Base-by-base conservation (phyloP, 2,888 invertebrate species). In the Euzophera pinguis region DNA sequence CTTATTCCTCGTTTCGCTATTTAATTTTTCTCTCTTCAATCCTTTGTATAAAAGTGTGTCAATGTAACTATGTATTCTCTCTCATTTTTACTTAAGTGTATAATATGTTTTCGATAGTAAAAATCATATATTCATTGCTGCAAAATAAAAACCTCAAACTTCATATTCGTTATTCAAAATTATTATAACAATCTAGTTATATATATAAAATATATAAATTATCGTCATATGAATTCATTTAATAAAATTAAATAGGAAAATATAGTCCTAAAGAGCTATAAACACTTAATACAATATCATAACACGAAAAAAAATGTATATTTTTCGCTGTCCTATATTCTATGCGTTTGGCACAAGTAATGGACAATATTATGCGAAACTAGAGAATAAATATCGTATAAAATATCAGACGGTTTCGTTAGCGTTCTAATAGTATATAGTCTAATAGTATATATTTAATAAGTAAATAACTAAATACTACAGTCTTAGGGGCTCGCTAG, bases 351-450 rank as follows among this genome's bases (percentile, higher is more conserved):
- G 37, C 37, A 37, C 37, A 37, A 13, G 35, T 13, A 27, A 29
- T 27, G 37, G 37, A 27, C 27, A 48, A 38, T 27, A 29, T 38
- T 38, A 48, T 48, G 38, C 27, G 27, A 48, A 48, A 38, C 10
- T 13, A 38, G 22, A 48, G 38, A 12, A 38, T 37, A 48, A 27
- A 37, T 47, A 38, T 48, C 48, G 13, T 48, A 48, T 48, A 48
- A 48, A 48, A 48, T 9, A 27, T 37, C 38, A 48, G 48, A 48
- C 48, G 48, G 48, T 37, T 47, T 12, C 34, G 47, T 47, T 47
- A 47, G 22, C 35, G 22, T 27, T 43, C 27, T 43, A 43, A 29
- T 43, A 43, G 43, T 43, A 43, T n/a, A n/a, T n/a, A n/a, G n/a
- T n/a, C n/a, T n/a, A n/a, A n/a, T n/a, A n/a, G n/a, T n/a, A n/a